Base-by-base conservation (phyloP, 2,888 invertebrate species). In the Morpho achilles region DNA sequence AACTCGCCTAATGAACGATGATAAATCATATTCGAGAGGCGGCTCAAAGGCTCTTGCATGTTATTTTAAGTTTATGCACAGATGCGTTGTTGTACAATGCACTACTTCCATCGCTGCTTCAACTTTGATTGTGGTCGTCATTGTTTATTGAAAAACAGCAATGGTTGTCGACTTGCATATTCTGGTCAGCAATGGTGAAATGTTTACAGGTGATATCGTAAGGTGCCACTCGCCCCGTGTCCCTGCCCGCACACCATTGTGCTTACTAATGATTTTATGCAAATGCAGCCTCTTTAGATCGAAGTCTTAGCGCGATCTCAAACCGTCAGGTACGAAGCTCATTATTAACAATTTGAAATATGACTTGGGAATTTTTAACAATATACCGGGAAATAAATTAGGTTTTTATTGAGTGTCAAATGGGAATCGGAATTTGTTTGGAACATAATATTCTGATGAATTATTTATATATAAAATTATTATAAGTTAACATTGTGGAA, bases 221-320 rank as follows among this genome's bases (percentile, higher is more conserved):
- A 82, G 83, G 82, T 84, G 87, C 82, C 81, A 78, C 78, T 85
- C 81, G 76, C 74, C 74, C 78, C 86, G 80, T 88, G 87, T 89
- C 89, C 87, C 87, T 86, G 84, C 86, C 80, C 81, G 87, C 78
- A 77, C 83, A 82, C 87, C 89, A 89, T 90, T 90, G 90, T 90
- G 90, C 88, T 89, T 88, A 87, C 90, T 90, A 89, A 90, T 89
- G 90, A 90, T 89, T 90, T 90, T 90, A 90, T 90, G 90, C 90
- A 90, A 89, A 90, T 90, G 90, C 83, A 89, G 79, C 82, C 87
- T 88, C 88, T 89, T 89, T 87, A 89, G 89, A 90, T 89, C 87
- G 88, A 85, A 87, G 88, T 87, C 89, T 88, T 90, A 89, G 87
- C 87, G 89, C 88, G 89, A 89, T 88, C 88, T 88, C 86, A 73